Conservation (phyloP, 2,888 invertebrate genomes). For the Brachypterus glaber region DNA sequence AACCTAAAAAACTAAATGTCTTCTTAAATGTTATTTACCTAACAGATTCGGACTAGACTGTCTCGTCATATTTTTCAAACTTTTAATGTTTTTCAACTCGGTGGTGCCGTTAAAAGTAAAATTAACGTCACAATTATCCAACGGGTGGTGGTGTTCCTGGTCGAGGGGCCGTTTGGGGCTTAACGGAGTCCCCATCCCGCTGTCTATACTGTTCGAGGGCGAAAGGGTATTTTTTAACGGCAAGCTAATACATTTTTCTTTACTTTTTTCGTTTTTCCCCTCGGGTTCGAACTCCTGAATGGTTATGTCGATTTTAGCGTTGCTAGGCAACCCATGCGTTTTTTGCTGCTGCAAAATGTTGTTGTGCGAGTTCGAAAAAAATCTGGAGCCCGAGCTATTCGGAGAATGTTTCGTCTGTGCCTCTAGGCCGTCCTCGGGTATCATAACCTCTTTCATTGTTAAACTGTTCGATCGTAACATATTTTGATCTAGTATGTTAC, state of each 20-base stretch:
- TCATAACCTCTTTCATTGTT: conserved; percentile 23
- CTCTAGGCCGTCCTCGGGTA: conserved; percentile 9
- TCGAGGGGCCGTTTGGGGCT: conserved; percentile 40
- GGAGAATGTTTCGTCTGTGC: conserved; percentile 10
- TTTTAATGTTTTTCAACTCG: conserved; percentile 63
- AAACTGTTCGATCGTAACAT: conserved; percentile 31
- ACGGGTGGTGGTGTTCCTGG: conserved; percentile 53
- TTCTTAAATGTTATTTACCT: conserved; percentile 23
- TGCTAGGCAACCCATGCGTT: conserved; percentile 27
- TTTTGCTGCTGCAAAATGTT: conserved; percentile 57
- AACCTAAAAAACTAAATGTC: too few species aligned
- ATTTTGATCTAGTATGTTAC: conserved; percentile 19
- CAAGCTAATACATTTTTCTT: conserved; percentile 33
- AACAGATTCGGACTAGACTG: conserved; percentile 32
- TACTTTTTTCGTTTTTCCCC: conserved; percentile 15
- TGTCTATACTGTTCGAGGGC: conserved; percentile 43
- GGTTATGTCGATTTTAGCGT: conserved; percentile 35
- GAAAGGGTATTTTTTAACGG: conserved; percentile 25
- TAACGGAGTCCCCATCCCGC: conserved; percentile 56
- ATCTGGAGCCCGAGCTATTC: conserved; percentile 38
- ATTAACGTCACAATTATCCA: conserved; percentile 70
- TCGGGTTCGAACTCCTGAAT: conserved; percentile 31
- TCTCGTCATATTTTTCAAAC: conserved; percentile 25
- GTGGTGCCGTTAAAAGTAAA: conserved; percentile 74
- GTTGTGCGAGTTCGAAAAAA: conserved; percentile 61